A percentile compares a stretch with the other conserved stretches of the same genome.
Conservation (phyloP, 2,113 vertebrate species). For the Mola mola region DNA sequence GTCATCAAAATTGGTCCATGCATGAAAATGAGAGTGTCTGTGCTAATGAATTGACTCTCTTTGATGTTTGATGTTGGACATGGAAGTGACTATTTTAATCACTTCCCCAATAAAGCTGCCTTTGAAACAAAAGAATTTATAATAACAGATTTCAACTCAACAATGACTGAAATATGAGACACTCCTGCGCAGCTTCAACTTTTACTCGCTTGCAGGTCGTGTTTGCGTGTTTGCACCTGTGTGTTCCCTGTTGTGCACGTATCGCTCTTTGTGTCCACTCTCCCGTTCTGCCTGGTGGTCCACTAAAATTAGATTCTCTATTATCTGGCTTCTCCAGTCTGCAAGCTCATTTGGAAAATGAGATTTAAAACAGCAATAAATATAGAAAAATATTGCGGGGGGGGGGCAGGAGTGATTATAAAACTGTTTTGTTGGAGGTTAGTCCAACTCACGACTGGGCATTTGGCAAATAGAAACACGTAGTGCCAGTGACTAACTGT, state of each 20-base stretch:
- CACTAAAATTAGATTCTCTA: slow-evolving; percentile 69
- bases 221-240: slow-evolving; percentile 41
- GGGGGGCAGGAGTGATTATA: slow-evolving; percentile 30
- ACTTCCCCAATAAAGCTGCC: slow-evolving; percentile 13
- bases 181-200: slow-evolving; percentile 26
- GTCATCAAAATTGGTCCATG: slow-evolving; percentile 53
- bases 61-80: slow-evolving; percentile 62
- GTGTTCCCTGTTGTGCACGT: slow-evolving; percentile 21
- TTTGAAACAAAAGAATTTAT: slow-evolving; percentile 63
- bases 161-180: slow-evolving; percentile 35
- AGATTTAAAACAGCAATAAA: slow-evolving; percentile 70
- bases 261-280: slow-evolving; percentile 36
- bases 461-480: slow-evolving; percentile 46
- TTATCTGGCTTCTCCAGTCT: slow-evolving; percentile 68
- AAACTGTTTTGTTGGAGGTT: slow-evolving; percentile 62
- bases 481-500: slow-evolving; percentile 66
- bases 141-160: slow-evolving; percentile 50
- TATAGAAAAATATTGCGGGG: slow-evolving; percentile 52
- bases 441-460: slow-evolving; percentile 60
- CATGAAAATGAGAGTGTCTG: slow-evolving; percentile 49
- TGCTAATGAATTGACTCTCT: slow-evolving; percentile 59
- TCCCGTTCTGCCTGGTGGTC: slow-evolving; percentile 41
- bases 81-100: slow-evolving; percentile 20
- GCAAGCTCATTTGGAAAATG: slow-evolving; percentile 71
- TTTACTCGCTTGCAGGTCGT: too few species aligned